A percentile compares a stretch with the other conserved stretches of the same genome.
Evolutionary conservation across 2,888 invertebrate species (phyloP).

Genomic region (Druceiella hillmani): DNA sequence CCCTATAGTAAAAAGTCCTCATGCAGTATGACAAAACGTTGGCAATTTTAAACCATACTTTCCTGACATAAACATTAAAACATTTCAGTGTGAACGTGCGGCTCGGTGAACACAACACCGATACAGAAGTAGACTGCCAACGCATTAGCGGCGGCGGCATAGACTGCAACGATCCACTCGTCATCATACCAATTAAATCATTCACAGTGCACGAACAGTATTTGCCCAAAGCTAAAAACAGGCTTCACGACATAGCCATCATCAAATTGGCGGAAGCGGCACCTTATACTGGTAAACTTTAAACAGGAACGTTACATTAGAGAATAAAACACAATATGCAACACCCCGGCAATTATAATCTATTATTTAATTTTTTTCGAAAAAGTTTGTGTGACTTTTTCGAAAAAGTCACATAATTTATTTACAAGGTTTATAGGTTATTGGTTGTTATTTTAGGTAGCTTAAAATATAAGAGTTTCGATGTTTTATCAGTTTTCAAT

Average conservation of each 20-base stretch:
- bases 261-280: constrained; percentile 33
- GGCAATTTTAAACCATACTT: background rate
- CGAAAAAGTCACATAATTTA: too few relatives aligned
- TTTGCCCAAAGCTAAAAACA: constrained; percentile 16
- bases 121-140: constrained; percentile 31
- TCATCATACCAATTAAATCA: constrained; percentile 30
- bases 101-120: constrained; percentile 37
- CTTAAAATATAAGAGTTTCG: too few relatives aligned
- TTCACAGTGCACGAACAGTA: constrained; percentile 32
- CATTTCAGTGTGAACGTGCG: constrained; percentile 25
- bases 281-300: constrained; percentile 31
- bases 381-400: too few relatives aligned
- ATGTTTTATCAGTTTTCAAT: too few relatives aligned
- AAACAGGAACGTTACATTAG: too few relatives aligned
- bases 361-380: too few relatives aligned
- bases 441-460: too few relatives aligned
- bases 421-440: too few relatives aligned
- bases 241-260: constrained; percentile 36
- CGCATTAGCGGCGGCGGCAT: constrained; percentile 26
- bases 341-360: too few relatives aligned
- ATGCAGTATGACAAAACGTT: background rate
- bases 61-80: background rate
- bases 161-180: constrained; percentile 33
- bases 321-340: too few relatives aligned
- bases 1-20: background rate